These are phyloP conservation scores for Chalcosyrphus nemorum DNA, from an alignment of 2,888 invertebrate genomes.

Conservation along the genomic window DNA sequence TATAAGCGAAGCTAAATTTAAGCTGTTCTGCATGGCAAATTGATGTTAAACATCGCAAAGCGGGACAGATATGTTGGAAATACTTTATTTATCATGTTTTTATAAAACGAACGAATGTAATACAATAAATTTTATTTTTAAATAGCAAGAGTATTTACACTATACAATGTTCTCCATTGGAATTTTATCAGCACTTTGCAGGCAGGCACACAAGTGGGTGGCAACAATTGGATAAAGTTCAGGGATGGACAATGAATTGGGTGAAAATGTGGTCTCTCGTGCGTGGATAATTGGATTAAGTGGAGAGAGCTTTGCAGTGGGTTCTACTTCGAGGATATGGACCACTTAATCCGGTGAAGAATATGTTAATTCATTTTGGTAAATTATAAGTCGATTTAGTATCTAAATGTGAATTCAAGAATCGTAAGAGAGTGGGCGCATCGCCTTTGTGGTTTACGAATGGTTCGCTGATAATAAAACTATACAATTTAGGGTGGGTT, in stretches of 20 bases:
- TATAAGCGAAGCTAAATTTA: slow-evolving; percentile 24
- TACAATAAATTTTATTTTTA: slow-evolving; percentile 64
- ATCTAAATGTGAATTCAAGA: too few relatives aligned
- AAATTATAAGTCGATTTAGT: neutral
- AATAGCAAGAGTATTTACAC: slow-evolving; percentile 4
- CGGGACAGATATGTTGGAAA: slow-evolving; percentile 41
- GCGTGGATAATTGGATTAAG: slow-evolving; percentile 19
- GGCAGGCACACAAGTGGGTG: neutral
- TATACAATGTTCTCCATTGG: too few relatives aligned
- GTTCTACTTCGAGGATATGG: neutral
- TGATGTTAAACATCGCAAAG: neutral
- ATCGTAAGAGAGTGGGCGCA: too few relatives aligned
- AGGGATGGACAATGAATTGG: neutral
- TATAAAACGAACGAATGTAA: slow-evolving; percentile 65
- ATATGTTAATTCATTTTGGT: neutral
- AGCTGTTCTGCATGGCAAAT: slow-evolving; percentile 45
- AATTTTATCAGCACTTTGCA: slow-evolving; percentile 18
- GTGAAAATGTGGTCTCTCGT: slow-evolving; percentile 7
- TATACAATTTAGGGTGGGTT: too few relatives aligned
- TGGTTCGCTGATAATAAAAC: too few relatives aligned
- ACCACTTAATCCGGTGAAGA: neutral
- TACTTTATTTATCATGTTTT: slow-evolving; percentile 65
- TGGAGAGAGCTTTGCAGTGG: neutral
- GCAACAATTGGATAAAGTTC: neutral
- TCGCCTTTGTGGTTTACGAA: too few relatives aligned